Evolutionary conservation across 2,113 vertebrate genomes (phyloP).

Genomic region (Scalopus aquaticus): DNA sequence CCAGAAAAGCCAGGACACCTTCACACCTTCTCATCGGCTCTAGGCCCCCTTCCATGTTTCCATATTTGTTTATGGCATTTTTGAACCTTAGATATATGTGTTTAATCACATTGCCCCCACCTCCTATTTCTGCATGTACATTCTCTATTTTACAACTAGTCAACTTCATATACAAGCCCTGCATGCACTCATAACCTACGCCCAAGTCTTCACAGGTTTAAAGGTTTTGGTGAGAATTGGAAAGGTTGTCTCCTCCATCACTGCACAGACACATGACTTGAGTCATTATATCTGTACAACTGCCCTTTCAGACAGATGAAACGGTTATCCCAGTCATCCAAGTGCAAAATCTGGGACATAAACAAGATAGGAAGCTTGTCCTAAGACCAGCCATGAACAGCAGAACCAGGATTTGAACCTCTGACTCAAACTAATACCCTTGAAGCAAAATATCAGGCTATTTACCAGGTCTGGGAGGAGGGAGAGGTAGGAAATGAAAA

Average conservation of each 20-base stretch:
- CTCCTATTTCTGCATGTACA: not conserved
- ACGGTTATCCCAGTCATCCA: no score
- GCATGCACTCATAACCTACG: not conserved
- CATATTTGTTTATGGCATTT: not conserved
- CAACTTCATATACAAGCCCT: not conserved
- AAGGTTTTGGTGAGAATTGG: not conserved
- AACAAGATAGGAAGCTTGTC: no score
- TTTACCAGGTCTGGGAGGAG: no score
- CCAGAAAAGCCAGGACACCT: not conserved
- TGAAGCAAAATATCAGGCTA: no score
- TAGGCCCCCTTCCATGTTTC: not conserved
- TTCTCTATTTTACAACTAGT: constrained; percentile 21
- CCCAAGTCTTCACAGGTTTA: not conserved
- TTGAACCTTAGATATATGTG: not conserved
- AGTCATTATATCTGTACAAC: no score
- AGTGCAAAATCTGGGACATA: no score
- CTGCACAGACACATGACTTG: not conserved
- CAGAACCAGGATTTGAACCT: no score
- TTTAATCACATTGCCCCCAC: not conserved
- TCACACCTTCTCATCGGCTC: not conserved
- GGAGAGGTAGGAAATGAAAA: no score
- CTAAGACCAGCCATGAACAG: no score
- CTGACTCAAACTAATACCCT: no score
- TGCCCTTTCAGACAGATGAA: no score
- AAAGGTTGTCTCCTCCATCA: not conserved